phyloP scores from a whole-genome alignment of 2,888 invertebrate genomes.

The Eristalis pertinax region DNA sequence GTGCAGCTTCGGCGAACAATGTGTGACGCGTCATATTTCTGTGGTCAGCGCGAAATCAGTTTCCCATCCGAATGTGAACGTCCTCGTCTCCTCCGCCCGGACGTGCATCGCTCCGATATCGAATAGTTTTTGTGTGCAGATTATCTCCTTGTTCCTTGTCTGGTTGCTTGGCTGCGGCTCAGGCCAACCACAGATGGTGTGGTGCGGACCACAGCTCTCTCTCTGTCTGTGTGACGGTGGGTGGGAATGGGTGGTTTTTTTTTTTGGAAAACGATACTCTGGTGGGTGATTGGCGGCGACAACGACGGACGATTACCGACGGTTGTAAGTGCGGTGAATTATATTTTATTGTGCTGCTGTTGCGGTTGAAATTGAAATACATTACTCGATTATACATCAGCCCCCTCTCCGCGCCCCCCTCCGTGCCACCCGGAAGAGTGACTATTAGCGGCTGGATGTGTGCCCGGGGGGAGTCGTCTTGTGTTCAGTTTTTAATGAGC shows the following conservation, averaged over 20 bases:
- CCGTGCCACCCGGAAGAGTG: neutral
- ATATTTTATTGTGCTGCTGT: constrained; percentile 53
- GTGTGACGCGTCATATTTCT: constrained; percentile 31
- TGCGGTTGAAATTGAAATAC: constrained; percentile 70
- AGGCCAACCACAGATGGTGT: neutral
- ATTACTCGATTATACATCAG: constrained; percentile 23
- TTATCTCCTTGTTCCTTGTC: constrained; percentile 10
- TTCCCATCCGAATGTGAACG: constrained; percentile 21
- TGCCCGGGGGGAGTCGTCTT: neutral
- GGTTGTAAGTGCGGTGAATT: constrained; percentile 53
- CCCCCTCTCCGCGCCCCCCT: neutral
- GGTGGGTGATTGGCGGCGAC: constrained; percentile 61
- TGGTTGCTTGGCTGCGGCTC: neutral
- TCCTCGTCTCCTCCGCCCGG: neutral
- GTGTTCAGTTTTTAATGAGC: neutral
- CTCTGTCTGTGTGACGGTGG: neutral
- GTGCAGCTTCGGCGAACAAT: neutral
- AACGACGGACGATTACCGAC: constrained; percentile 24
- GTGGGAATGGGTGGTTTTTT: neutral
- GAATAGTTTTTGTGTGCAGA: constrained; percentile 37
- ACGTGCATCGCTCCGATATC: constrained; percentile 33
- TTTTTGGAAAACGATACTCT: constrained; percentile 61
- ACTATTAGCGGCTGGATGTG: neutral
- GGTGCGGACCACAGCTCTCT: neutral
- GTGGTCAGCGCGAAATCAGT: constrained; percentile 60